Evolutionary conservation across 1,140 invertebrate genomes (phyloP).

Genomic region (Sycophila sp.): DNA sequence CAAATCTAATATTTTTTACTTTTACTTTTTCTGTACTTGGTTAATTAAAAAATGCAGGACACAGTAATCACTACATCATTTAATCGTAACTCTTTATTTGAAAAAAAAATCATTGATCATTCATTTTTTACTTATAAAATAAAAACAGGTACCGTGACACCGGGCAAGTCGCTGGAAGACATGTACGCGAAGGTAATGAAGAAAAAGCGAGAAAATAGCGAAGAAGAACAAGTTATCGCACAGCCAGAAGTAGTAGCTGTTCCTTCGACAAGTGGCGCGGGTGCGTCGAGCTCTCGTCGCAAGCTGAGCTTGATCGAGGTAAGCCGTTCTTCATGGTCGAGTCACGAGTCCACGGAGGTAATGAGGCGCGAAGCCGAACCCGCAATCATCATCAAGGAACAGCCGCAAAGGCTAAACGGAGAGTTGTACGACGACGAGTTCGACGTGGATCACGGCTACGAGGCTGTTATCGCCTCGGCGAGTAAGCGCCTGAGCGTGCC

Average conservation of each 20-base stretch:
- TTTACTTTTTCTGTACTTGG: no score
- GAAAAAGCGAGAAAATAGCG: conserved; percentile 65
- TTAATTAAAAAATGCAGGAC: no score
- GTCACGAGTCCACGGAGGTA: conserved; percentile 66
- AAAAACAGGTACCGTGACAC: conserved; percentile 13
- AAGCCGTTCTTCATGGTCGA: conserved; percentile 61
- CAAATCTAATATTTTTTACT: no score
- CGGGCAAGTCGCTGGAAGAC: conserved; percentile 78
- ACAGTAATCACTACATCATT: no score
- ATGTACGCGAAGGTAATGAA: conserved; percentile 90
- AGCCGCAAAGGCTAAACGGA: neutral
- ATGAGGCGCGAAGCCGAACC: conserved; percentile 54
- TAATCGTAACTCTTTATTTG: neutral
- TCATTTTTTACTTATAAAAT: neutral
- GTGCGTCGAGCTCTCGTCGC: conserved; percentile 21
- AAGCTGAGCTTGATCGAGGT: conserved; percentile 55
- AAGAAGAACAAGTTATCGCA: conserved; percentile 42
- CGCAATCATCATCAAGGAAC: neutral
- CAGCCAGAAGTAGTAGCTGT: neutral
- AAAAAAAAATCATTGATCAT: no score
- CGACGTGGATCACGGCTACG: conserved; percentile 60
- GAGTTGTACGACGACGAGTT: conserved; percentile 38
- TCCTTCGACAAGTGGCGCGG: neutral
- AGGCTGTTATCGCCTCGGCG: conserved; percentile 39
- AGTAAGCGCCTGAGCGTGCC: conserved; percentile 47